Percentiles rank a stretch among this genome's conserved stretches.
Evolutionary conservation across 2,797 vertebrate genomes (phyloP).

Genomic region (Cossypha heuglini): DNA sequence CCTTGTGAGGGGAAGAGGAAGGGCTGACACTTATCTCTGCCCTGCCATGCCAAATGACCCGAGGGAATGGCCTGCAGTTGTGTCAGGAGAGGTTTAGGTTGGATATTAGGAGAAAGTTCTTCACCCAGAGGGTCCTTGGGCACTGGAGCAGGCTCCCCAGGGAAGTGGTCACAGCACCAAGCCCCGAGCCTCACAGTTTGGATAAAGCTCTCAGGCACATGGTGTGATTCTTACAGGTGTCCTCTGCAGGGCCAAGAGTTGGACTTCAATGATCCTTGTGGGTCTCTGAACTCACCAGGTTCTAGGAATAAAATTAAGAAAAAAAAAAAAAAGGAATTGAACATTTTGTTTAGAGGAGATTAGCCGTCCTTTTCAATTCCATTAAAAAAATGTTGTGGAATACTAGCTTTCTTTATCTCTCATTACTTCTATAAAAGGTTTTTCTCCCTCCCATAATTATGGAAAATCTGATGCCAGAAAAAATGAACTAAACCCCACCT

Average conservation of each 20-base stretch:
- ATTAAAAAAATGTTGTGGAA: background rate
- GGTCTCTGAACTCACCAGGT: background rate
- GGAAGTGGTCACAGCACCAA: background rate
- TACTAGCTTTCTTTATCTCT: background rate
- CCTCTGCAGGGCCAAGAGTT: background rate
- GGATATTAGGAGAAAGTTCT: background rate
- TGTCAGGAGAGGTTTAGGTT: background rate
- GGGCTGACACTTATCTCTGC: background rate
- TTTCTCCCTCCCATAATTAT: constrained; percentile 3
- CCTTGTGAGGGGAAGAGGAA: fast-evolving
- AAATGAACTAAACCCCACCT: background rate
- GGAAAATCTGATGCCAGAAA: constrained; percentile 44
- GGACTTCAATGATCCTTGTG: background rate
- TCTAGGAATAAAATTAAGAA: background rate
- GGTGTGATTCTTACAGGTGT: background rate
- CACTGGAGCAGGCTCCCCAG: fast-evolving
- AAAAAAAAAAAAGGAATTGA: background rate
- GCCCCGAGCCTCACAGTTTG: background rate
- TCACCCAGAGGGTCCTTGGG: fast-evolving
- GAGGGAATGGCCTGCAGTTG: background rate
- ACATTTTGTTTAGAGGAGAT: background rate
- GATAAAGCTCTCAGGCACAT: background rate
- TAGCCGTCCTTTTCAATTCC: background rate
- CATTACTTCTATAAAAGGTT: background rate
- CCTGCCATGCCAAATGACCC: background rate